Evolutionary conservation across 2,888 invertebrate genomes (phyloP), one percentile per base, ranked within the genome.

Genomic region (Aspidiotus rigidus): DNA sequence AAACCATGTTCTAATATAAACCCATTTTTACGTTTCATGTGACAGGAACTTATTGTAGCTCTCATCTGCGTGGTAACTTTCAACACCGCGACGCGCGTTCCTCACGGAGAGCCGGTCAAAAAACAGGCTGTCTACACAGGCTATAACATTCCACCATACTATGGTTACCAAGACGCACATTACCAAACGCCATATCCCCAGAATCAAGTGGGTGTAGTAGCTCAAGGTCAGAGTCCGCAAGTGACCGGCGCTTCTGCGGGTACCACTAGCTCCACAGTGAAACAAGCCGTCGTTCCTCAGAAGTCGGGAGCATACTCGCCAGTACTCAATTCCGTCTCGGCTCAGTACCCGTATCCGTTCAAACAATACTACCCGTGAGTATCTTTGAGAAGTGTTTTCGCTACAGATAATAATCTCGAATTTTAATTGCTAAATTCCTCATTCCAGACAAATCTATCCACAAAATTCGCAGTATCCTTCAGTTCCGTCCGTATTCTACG

Each of bases 341-440:
- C 2, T n/a, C 49, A 49, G 6, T 49, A 49, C 49, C 6, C 49
- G n/a, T 49, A 13, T n/a, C 49, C 11, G 49, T 11, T n/a, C 49
- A 49, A 49, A 13, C 10, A 11, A 15, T 66, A 66, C 59, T 66
- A 66, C 28, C 66, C 66, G 66, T 66, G 56, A 66, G 59, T 57
- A 57, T 11, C 28, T 28, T 28, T 1, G 28, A 28, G 28, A 5
- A 28, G n/a, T 28, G 2, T 49, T 49, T 49, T 49, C 49, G 49
- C n/a, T 49, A 13, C 6, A 2, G 11, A n/a, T 13, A 49, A 49
- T n/a, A 49, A 44, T 10, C 49, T 6, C 2, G 2, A 49, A 49
- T 13, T 11, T 3, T 13, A 49, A 49, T 49, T 11, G 6, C 49
- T 11, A n/a, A 11, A 13, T 11, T 49, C 6, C 6, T 49, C n/a